Percentiles rank a stretch among this genome's conserved stretches.
These are phyloP conservation scores for Micronycteris hirsuta DNA, from an alignment of 2,113 vertebrate genomes.

Conservation along the genomic window DNA sequence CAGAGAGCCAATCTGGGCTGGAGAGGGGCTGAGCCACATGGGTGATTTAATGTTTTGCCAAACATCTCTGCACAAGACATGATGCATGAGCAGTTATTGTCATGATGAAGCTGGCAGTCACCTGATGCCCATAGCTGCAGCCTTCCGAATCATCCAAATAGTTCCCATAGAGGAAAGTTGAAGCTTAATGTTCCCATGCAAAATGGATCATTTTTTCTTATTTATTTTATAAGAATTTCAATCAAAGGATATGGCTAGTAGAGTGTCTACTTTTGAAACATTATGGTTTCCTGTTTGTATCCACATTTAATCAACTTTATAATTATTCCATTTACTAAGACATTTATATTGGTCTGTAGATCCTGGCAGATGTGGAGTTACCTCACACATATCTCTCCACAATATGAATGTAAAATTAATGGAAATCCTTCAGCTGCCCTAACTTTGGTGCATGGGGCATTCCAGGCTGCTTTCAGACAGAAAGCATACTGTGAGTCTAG, in stretches of 20 bases:
- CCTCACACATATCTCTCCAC: not conserved
- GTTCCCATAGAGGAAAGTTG: too few species aligned
- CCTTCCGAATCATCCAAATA: too few species aligned
- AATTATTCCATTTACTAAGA: not conserved
- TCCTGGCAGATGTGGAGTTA: not conserved
- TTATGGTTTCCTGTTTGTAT: not conserved
- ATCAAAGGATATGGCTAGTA: not conserved
- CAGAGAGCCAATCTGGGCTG: too few species aligned
- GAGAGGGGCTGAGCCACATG: too few species aligned
- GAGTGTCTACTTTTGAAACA: not conserved
- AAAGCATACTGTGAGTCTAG: not conserved
- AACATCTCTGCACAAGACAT: too few species aligned
- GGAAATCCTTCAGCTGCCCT: not conserved
- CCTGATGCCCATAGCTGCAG: too few species aligned
- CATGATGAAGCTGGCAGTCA: too few species aligned
- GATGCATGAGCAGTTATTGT: too few species aligned
- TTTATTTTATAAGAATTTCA: not conserved
- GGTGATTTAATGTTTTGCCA: too few species aligned
- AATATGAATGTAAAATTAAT: not conserved
- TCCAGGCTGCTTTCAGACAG: not conserved
- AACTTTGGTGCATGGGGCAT: not conserved
- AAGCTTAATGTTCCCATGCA: too few species aligned
- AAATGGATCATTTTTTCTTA: not conserved
- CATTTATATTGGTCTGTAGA: not conserved
- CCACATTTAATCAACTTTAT: not conserved